A percentile compares a stretch with the other conserved stretches of the same genome.
These are phyloP conservation scores for Esox niger DNA, from an alignment of 2,113 vertebrate species.

Conservation along the genomic window DNA sequence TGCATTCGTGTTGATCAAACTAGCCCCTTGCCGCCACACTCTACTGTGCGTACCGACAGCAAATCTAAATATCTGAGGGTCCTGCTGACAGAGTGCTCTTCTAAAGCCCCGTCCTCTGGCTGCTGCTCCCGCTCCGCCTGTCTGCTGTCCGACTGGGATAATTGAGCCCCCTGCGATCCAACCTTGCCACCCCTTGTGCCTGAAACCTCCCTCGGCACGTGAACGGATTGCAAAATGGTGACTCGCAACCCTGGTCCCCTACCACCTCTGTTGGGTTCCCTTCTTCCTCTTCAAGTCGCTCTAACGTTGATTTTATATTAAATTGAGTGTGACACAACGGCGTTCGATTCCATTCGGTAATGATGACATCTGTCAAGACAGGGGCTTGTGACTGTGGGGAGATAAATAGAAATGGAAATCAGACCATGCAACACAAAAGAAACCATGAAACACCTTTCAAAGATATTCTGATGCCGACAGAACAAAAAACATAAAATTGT, in stretches of 20 bases:
- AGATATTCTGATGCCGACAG: background rate
- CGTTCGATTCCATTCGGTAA: slow-evolving; percentile 27
- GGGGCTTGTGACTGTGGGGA: slow-evolving; percentile 30
- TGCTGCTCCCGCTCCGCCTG: slow-evolving; percentile 18
- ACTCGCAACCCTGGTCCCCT: slow-evolving; percentile 23
- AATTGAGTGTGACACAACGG: slow-evolving; percentile 36
- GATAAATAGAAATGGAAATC: slow-evolving; percentile 41
- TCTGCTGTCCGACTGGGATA: slow-evolving; percentile 59
- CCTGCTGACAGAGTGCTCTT: slow-evolving; percentile 44
- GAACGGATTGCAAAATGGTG: slow-evolving; percentile 40
- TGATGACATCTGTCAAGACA: slow-evolving; percentile 56
- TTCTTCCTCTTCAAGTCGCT: slow-evolving; percentile 14
- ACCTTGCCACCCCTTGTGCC: slow-evolving; percentile 39
- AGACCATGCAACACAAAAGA: slow-evolving; percentile 24
- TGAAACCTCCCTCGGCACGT: slow-evolving; percentile 41
- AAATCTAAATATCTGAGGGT: slow-evolving; percentile 45
- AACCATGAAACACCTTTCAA: slow-evolving; percentile 13
- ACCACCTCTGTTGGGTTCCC: slow-evolving; percentile 12
- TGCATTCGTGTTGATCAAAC: slow-evolving; percentile 22
- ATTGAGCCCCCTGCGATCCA: slow-evolving; percentile 56
- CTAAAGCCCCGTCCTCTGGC: slow-evolving; percentile 37
- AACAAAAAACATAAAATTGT: background rate
- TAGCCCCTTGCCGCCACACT: slow-evolving; percentile 11
- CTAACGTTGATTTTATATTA: slow-evolving; percentile 53
- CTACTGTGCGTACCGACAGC: slow-evolving; percentile 27